Conservation (phyloP, 2,888 invertebrate species). For the Andrena bucephala region DNA sequence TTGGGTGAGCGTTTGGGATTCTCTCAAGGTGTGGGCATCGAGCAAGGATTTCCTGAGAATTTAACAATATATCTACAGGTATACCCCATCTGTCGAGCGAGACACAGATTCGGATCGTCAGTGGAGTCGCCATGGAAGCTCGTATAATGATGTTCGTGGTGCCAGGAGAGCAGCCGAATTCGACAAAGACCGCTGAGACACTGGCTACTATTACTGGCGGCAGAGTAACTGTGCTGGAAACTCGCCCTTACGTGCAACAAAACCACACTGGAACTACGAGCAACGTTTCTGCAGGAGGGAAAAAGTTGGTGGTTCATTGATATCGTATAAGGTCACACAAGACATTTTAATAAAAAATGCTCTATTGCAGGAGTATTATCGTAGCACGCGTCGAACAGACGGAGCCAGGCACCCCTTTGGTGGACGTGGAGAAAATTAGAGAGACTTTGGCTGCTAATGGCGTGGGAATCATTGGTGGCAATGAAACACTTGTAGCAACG, state of each 20-base stretch:
- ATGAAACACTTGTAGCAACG: slow-evolving; percentile 62
- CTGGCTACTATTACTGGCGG: slow-evolving; percentile 92
- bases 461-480: slow-evolving; percentile 79
- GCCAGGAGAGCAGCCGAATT: slow-evolving; percentile 91
- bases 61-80: slow-evolving; percentile 82
- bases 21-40: no score
- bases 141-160: slow-evolving; percentile 93
- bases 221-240: slow-evolving; percentile 91
- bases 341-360: not conserved
- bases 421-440: slow-evolving; percentile 83
- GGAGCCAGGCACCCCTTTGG: slow-evolving; percentile 77
- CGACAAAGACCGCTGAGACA: slow-evolving; percentile 90
- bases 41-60: no score
- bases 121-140: slow-evolving; percentile 89
- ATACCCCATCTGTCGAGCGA: slow-evolving; percentile 91
- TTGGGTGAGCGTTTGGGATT: slow-evolving; percentile 85
- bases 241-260: slow-evolving; percentile 88
- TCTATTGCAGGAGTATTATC: slow-evolving; percentile 78
- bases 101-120: slow-evolving; percentile 89
- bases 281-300: slow-evolving; percentile 55
- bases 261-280: slow-evolving; percentile 60
- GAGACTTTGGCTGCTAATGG: slow-evolving; percentile 81
- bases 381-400: slow-evolving; percentile 82
- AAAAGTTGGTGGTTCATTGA: slow-evolving; percentile 73
- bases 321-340: not conserved